These are phyloP conservation scores for Rhingia rostrata DNA, from an alignment of 2,888 invertebrate genomes.

Conservation along the genomic window DNA sequence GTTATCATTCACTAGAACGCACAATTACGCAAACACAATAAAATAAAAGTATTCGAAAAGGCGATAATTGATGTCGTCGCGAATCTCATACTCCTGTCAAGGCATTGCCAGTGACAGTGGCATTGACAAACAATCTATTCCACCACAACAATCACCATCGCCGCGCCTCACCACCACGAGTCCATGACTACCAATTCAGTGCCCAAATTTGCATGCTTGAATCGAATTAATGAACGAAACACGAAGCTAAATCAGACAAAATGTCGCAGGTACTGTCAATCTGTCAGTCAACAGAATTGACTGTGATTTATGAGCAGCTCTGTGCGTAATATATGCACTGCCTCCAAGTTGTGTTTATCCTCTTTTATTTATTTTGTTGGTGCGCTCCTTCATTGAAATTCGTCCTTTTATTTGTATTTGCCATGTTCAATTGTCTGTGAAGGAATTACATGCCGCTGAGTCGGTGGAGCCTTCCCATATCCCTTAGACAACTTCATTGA, in stretches of 20 bases:
- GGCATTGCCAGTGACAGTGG: neutral
- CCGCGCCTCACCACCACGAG: neutral
- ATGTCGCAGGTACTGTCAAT: constrained; percentile 72
- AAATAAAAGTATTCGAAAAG: constrained; percentile 55
- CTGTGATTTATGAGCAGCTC: constrained; percentile 70
- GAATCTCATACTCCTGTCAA: constrained; percentile 25
- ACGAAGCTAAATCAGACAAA: constrained; percentile 57
- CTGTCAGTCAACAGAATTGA: constrained; percentile 67
- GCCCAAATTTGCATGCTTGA: constrained; percentile 62
- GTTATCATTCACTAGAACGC: constrained; percentile 71
- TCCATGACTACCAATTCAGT: neutral
- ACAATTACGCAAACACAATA: constrained; percentile 50
- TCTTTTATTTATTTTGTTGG: neutral
- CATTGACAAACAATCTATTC: neutral
- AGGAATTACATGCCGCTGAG: constrained; percentile 1
- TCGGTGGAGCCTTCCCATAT: neutral
- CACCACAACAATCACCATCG: too few relatives aligned
- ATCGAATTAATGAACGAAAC: constrained; percentile 68
- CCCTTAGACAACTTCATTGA: constrained; percentile 32
- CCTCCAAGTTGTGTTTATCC: constrained; percentile 20
- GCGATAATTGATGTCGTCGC: constrained; percentile 64
- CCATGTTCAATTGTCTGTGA: constrained; percentile 63
- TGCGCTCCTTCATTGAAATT: neutral
- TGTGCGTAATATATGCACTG: constrained; percentile 55
- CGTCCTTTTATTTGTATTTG: constrained; percentile 43